A percentile compares a stretch with the other conserved stretches of the same genome.
Evolutionary conservation across 2,888 invertebrate species (phyloP).

Genomic region (Calliphora vomitoria): DNA sequence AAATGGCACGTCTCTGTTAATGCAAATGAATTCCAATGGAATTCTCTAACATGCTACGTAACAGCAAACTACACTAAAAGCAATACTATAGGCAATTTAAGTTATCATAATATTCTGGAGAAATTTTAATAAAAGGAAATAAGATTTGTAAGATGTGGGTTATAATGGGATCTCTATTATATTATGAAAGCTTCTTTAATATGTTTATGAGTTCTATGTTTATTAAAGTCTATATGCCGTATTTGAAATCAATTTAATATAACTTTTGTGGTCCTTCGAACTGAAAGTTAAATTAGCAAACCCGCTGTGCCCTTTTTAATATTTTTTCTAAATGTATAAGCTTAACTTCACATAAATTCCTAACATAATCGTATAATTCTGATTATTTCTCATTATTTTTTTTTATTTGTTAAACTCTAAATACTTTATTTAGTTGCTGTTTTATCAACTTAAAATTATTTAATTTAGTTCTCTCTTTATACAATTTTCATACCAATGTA

Average conservation of each 20-base stretch:
- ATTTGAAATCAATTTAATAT: too few relatives aligned
- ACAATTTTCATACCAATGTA: slow-evolving; percentile 15
- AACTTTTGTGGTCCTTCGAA: not conserved
- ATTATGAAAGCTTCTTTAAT: too few relatives aligned
- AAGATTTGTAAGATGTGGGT: too few relatives aligned
- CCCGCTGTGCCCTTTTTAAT: too few relatives aligned
- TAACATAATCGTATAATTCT: slow-evolving; percentile 2
- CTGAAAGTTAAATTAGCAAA: not conserved
- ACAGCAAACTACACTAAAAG: slow-evolving; percentile 9
- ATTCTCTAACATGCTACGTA: slow-evolving; percentile 18
- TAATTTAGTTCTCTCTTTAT: slow-evolving; percentile 22
- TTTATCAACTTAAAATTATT: slow-evolving; percentile 12
- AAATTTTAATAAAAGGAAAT: too few relatives aligned
- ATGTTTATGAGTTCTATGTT: too few relatives aligned
- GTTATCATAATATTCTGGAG: too few relatives aligned
- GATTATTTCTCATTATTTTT: not conserved
- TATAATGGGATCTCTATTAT: too few relatives aligned
- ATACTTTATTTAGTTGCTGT: not conserved
- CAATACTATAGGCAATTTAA: not conserved
- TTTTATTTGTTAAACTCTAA: not conserved
- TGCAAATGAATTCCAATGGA: slow-evolving; percentile 35
- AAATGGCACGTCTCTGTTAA: slow-evolving; percentile 42
- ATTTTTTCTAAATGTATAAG: not conserved
- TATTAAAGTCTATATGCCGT: too few relatives aligned
- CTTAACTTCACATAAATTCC: not conserved